These are phyloP conservation scores for Drosophila nr. perissopoda DNA, from an alignment of 2,888 invertebrate genomes.

Conservation along the genomic window DNA sequence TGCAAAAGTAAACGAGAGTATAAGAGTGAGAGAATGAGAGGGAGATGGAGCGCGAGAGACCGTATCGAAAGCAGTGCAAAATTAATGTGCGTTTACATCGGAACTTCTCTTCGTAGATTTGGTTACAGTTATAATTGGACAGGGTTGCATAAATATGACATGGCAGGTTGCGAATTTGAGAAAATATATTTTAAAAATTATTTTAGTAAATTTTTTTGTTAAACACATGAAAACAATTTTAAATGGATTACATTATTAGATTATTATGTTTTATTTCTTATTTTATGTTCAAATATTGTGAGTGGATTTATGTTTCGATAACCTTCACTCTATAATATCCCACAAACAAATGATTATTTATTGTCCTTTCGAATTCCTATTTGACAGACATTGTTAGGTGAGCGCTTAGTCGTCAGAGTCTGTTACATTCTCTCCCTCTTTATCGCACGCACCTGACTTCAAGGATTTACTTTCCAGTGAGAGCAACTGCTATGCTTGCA, in stretches of 20 bases:
- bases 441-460: conserved; percentile 27
- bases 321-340: neutral
- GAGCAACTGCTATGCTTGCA: conserved; percentile 17
- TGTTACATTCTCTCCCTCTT: neutral
- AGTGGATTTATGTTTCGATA: neutral
- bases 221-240: neutral
- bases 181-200: neutral
- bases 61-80: conserved; percentile 20
- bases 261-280: neutral
- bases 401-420: neutral
- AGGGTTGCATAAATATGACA: conserved; percentile 3
- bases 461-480: conserved; percentile 42
- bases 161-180: neutral
- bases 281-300: neutral
- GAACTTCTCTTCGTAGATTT: conserved; percentile 65
- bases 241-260: neutral
- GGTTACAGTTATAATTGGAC: conserved; percentile 66
- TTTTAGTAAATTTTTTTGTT: neutral
- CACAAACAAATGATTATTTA: neutral
- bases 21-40: neutral
- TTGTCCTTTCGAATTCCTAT: neutral
- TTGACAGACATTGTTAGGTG: neutral
- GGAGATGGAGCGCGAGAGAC: conserved; percentile 1
- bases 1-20: conserved; percentile 16
- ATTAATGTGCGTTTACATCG: conserved; percentile 45